Evolutionary conservation across 2,797 vertebrate species (phyloP).

Genomic region (Sylvilagus floridanus): DNA sequence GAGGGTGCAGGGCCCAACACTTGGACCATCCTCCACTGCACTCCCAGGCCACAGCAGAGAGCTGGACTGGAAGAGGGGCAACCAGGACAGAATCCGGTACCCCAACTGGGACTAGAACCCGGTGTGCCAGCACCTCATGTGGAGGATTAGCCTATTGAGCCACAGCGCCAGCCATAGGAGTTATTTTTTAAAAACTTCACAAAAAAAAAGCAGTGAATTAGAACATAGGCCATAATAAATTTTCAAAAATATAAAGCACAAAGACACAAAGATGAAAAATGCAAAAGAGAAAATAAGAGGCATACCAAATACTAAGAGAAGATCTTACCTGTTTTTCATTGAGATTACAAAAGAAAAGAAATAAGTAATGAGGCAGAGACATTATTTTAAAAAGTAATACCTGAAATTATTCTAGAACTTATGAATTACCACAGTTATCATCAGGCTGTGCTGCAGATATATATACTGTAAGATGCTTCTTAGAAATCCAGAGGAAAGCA

Average conservation of each 20-base stretch:
- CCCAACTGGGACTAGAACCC: no score
- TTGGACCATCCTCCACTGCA: no score
- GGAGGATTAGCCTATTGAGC: no score
- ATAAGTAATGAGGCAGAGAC: neutral
- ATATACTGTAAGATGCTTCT: neutral
- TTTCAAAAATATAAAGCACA: neutral
- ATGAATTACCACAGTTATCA: neutral
- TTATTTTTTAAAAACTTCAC: neutral
- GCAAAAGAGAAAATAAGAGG: neutral
- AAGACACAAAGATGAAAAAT: conserved; percentile 13
- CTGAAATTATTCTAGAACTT: conserved; percentile 34
- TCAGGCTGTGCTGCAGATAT: neutral
- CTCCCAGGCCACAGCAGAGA: no score
- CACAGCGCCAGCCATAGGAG: neutral
- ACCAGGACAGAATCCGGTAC: no score
- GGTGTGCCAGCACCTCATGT: no score
- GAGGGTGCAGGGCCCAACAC: no score
- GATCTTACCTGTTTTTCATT: neutral
- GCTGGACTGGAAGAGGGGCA: no score
- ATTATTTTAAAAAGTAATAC: neutral
- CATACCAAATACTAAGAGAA: conserved; percentile 1
- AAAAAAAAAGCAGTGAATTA: neutral
- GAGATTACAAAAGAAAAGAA: neutral
- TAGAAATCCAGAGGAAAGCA: conserved; percentile 12
- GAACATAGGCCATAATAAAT: neutral